A percentile compares a stretch with the other conserved stretches of the same genome.
Conservation (phyloP, 1,140 invertebrate genomes). For the Paraescarpia echinospica region DNA sequence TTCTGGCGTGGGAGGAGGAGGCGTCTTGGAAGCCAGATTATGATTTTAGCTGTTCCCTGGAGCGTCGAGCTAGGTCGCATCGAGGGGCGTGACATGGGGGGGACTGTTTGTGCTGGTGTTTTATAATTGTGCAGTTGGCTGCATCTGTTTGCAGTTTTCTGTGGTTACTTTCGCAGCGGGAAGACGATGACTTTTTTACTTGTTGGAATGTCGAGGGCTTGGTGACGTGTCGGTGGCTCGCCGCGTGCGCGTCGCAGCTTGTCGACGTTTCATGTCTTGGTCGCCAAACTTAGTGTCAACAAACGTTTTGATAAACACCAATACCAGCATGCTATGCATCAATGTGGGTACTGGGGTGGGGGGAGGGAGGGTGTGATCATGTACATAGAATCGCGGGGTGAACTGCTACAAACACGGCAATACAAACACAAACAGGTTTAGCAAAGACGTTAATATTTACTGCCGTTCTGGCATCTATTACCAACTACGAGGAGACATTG, state of each 20-base stretch:
- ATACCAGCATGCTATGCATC: neutral
- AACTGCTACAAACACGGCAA: neutral
- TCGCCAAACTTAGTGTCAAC: neutral
- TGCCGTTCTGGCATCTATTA: neutral
- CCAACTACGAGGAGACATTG: neutral
- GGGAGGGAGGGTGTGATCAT: neutral
- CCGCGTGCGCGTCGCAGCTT: neutral
- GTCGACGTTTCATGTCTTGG: neutral
- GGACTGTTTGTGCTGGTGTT: neutral
- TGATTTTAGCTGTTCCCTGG: neutral
- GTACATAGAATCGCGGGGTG: neutral
- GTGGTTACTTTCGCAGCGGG: neutral
- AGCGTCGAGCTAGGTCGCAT: neutral
- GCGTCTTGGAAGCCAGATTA: neutral
- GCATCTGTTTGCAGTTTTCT: neutral
- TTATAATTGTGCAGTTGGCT: neutral
- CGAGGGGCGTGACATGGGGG: neutral
- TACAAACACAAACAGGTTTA: neutral
- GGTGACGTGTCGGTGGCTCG: no score
- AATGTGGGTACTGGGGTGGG: neutral
- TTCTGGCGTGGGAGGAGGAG: neutral
- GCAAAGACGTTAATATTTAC: neutral
- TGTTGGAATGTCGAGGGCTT: neutral
- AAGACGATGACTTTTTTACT: neutral
- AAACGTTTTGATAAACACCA: neutral